Evolutionary conservation across 35 echinoderm and acorn worm species (phyloP).

Genomic region (Anneissia japonica): DNA sequence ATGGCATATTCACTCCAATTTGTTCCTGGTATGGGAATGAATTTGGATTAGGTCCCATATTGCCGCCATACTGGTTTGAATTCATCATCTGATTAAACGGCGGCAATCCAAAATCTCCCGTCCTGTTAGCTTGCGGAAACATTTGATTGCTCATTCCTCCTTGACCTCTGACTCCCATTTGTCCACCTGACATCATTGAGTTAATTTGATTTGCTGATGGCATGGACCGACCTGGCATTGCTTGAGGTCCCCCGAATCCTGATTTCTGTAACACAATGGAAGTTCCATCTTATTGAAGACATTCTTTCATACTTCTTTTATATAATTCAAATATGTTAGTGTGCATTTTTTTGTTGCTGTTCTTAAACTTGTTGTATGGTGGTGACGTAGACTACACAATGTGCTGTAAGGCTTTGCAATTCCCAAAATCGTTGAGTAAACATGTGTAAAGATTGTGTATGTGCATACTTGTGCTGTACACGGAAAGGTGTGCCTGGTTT

Average conservation of each 20-base stretch:
- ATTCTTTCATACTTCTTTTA: not conserved
- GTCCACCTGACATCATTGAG: constrained; percentile 13
- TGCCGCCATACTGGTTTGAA: not conserved
- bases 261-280: not conserved
- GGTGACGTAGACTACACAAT: too few relatives aligned
- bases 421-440: too few relatives aligned
- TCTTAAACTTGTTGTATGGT: too few relatives aligned
- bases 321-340: too few relatives aligned
- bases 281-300: not conserved
- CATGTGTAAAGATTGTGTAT: not conserved
- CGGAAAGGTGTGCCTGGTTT: not conserved
- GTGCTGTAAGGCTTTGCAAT: too few relatives aligned
- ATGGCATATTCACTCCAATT: constrained; percentile 20
- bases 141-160: constrained; percentile 29
- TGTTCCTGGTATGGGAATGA: not conserved
- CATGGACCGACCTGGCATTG: not conserved
- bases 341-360: too few relatives aligned
- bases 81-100: constrained; percentile 40
- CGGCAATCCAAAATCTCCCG: constrained; percentile 13
- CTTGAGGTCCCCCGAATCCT: not conserved
- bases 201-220: constrained; percentile 16
- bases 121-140: not conserved
- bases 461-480: not conserved
- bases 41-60: not conserved
- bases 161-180: constrained; percentile 10